A percentile compares a stretch with the other conserved stretches of the same genome.
Conservation (phyloP, 2,888 invertebrate genomes). For the Erebia aethiops region DNA sequence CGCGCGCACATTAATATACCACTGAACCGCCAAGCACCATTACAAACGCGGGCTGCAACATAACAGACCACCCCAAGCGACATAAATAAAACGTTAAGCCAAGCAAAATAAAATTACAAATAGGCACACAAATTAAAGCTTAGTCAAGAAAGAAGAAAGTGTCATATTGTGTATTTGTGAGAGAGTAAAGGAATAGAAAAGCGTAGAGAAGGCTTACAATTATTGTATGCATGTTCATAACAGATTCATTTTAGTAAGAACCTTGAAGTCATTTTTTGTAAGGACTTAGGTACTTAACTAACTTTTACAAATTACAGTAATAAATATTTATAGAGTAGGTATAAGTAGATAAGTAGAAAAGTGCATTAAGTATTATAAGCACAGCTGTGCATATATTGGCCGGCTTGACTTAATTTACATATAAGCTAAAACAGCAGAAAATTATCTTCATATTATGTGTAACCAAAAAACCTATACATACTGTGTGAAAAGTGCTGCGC, state of each 20-base stretch:
- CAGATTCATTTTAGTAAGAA: not conserved
- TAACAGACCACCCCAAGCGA: conserved; percentile 74
- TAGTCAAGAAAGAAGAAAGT: not conserved
- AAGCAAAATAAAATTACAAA: conserved; percentile 45
- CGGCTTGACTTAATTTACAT: not conserved
- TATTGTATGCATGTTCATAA: not conserved
- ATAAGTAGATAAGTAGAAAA: not conserved
- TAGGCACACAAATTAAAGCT: conserved; percentile 22
- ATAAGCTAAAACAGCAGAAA: not conserved
- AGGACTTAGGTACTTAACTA: not conserved
- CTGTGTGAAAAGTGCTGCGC: not conserved
- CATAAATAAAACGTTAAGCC: conserved; percentile 72
- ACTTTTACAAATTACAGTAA: not conserved
- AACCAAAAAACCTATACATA: not conserved
- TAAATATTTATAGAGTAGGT: not conserved
- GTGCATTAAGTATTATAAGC: not conserved
- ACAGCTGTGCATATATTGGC: not conserved
- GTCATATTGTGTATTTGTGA: not conserved
- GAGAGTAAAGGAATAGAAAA: not conserved
- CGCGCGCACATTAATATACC: conserved; percentile 57
- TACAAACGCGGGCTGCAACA: conserved; percentile 78
- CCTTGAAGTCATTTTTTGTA: not conserved
- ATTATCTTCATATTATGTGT: not conserved
- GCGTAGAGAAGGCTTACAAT: not conserved
- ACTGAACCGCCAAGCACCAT: conserved; percentile 63